Evolutionary conservation across 2,113 vertebrate species (phyloP).

Genomic region (Dasypus novemcinctus): DNA sequence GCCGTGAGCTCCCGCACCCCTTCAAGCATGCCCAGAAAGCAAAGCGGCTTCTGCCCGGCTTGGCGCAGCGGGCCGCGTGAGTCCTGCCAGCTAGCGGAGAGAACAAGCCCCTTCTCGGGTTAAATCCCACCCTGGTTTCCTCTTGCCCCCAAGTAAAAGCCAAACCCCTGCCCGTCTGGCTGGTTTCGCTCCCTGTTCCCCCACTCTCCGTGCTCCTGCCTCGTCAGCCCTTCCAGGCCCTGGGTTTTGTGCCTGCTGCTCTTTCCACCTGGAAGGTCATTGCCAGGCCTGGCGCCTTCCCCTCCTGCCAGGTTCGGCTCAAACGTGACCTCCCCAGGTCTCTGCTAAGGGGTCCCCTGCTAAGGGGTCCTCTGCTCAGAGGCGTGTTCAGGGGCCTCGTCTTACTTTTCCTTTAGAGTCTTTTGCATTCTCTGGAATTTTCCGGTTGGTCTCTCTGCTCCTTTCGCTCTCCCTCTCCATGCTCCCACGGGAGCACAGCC

Average conservation of each 20-base stretch:
- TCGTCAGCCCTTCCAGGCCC: too few species aligned
- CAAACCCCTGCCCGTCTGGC: background rate
- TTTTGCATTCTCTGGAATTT: background rate
- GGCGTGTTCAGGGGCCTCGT: too few species aligned
- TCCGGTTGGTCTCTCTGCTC: background rate
- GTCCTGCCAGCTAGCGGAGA: background rate
- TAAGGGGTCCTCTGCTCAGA: background rate
- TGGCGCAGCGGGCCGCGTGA: background rate
- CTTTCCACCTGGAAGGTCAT: background rate
- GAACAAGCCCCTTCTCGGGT: too few species aligned
- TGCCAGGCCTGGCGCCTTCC: background rate
- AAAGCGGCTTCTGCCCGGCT: background rate
- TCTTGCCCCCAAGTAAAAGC: background rate
- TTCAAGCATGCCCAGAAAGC: background rate
- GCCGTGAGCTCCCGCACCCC: too few species aligned
- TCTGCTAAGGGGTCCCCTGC: background rate
- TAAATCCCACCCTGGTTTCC: background rate
- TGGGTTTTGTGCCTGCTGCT: background rate
- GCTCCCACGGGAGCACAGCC: background rate
- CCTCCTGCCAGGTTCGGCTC: background rate
- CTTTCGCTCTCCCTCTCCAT: too few species aligned
- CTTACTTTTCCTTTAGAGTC: background rate
- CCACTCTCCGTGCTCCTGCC: rapidly evolving
- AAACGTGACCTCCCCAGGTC: background rate
- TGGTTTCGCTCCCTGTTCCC: background rate